Evolutionary conservation across 2,888 invertebrate genomes (phyloP).

Genomic region (Tubiluchus corallicola): DNA sequence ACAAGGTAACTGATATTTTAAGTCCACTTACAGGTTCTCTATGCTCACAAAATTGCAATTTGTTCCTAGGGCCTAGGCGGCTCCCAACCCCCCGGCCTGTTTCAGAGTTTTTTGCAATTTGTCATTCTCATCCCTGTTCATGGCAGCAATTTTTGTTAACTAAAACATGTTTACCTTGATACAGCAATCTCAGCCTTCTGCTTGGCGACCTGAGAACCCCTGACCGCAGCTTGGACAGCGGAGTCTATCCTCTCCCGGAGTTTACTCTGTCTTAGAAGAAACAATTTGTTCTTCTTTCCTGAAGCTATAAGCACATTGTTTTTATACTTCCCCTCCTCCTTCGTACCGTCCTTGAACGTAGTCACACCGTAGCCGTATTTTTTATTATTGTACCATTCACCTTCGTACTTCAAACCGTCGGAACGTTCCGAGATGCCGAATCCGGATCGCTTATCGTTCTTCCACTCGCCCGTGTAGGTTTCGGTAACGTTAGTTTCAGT

Average conservation of each 20-base stretch:
- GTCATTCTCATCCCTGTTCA: too few species aligned
- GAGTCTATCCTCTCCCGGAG: constrained; percentile 92
- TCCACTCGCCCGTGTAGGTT: constrained; percentile 99
- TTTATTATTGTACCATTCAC: constrained; percentile 98
- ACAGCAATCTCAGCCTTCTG: constrained; percentile 96
- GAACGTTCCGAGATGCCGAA: constrained; percentile 95
- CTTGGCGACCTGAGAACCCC: constrained; percentile 89
- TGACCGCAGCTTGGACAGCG: constrained; percentile 79
- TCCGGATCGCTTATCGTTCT: constrained; percentile 92
- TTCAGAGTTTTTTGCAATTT: too few species aligned
- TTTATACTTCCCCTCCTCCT: constrained; percentile 98
- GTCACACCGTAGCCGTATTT: constrained; percentile 99
- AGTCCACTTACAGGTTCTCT: too few species aligned
- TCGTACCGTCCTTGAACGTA: constrained; percentile 72
- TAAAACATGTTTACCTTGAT: constrained; percentile 61
- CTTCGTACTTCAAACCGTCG: constrained; percentile 92
- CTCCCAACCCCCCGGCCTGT: too few species aligned
- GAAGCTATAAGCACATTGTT: constrained; percentile 95
- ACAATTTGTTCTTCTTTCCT: constrained; percentile 85
- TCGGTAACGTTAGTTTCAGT: constrained; percentile 89
- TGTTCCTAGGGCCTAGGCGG: too few species aligned
- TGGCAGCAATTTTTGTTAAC: too few species aligned
- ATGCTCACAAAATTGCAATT: too few species aligned
- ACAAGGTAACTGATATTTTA: too few species aligned
- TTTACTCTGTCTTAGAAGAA: constrained; percentile 76